Evolutionary conservation across 2,888 invertebrate species (phyloP), one percentile per base, ranked within the genome.

Genomic region (Dynastes maya): DNA sequence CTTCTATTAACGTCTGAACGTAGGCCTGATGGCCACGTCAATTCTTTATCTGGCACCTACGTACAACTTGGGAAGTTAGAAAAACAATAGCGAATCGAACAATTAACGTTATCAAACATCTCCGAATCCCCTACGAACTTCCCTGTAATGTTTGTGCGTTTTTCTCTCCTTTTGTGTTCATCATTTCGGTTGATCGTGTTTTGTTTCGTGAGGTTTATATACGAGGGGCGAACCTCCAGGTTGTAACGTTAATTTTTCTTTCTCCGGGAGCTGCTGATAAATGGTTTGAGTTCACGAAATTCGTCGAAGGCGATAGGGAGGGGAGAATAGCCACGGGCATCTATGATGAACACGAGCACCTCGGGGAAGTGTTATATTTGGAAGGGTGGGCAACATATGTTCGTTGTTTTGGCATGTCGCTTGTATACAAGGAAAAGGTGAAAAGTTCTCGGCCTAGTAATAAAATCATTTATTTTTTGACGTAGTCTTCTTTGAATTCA

Each of bases 91-190:
- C 53, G 53, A 32, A 53, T 71, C 37, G 22, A 22, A 16, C 76
- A 51, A 76, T 76, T 76, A 76, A 64, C 75, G 76, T 65, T 76
- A 76, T 76, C 65, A 16, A 55, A 55, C 40, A 49, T 67, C 58
- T 37, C 53, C 67, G 37, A 32, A 53, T 51, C 16, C 67, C 11
- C 67, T 22, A 5, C 76, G 22, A 32, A n/a, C 8, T 13, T 64
- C 13, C 4, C n/a, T 29, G 29, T 37, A n/a, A 13, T 70, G 29
- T 61, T 61, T 40, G 1, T 22, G 22, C 22, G 22, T 75, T 63
- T 27, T 3, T 63, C 22, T 2, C 2, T 45, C 11, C 22, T 11
- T 22, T 74, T 22, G 63, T 27, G 45, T 45, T 32, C 22, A 13
- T 64, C 64, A 63, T 22, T 13, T n/a, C 13, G 6, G 55, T 55